Conservation (phyloP, 2,888 invertebrate genomes). For the Cryptus armator region DNA sequence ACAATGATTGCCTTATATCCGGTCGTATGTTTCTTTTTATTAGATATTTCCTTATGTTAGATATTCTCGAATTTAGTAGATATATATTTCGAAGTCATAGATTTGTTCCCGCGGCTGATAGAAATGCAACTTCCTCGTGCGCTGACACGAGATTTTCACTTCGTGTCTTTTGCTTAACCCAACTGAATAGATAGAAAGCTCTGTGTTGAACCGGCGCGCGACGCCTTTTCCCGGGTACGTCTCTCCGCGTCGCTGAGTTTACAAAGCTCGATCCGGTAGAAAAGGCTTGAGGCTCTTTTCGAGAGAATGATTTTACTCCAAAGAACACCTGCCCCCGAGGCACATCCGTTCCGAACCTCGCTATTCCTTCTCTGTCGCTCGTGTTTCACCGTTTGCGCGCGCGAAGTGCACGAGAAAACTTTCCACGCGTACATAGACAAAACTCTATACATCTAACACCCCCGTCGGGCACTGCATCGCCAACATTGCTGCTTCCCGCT, state of each 20-base stretch:
- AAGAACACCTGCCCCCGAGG: constrained; percentile 50
- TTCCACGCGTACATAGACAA: constrained; percentile 9
- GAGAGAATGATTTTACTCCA: constrained; percentile 54
- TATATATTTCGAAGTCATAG: background rate
- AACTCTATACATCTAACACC: background rate
- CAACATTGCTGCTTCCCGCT: background rate
- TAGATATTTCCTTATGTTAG: no score
- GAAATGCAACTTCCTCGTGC: constrained; percentile 1
- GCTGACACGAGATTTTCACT: background rate
- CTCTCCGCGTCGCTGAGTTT: background rate
- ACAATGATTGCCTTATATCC: no score
- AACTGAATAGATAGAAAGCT: constrained; percentile 18
- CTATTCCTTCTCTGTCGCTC: constrained; percentile 32
- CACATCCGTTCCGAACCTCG: constrained; percentile 36
- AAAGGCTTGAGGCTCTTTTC: constrained; percentile 39
- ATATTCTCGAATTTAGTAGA: no score
- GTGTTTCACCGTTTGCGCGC: constrained; percentile 23
- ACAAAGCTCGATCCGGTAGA: constrained; percentile 10
- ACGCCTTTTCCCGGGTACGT: background rate
- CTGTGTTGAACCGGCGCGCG: constrained; percentile 1
- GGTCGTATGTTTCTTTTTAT: no score
- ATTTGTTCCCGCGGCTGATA: background rate
- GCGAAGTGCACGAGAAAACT: constrained; percentile 50
- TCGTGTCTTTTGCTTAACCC: constrained; percentile 10
- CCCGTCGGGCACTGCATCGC: constrained; percentile 9